Evolutionary conservation across 2,888 invertebrate species (phyloP).

Genomic region (Doris montereyensis): DNA sequence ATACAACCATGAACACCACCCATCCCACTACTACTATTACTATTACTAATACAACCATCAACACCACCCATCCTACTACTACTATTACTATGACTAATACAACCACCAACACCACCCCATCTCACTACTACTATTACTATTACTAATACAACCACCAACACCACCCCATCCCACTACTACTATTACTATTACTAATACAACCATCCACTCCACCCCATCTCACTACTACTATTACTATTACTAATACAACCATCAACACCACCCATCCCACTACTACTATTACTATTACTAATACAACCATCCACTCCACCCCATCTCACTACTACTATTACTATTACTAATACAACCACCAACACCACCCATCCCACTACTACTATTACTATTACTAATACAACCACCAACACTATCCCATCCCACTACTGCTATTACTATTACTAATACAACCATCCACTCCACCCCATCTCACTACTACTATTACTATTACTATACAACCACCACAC

Average conservation of each 20-base stretch:
- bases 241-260: too few relatives aligned
- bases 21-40: neutral
- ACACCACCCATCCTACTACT: neutral
- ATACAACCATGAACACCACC: neutral
- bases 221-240: neutral
- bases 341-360: slow-evolving; percentile 34
- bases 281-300: slow-evolving; percentile 34
- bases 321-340: slow-evolving; percentile 33
- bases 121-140: neutral
- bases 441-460: too few relatives aligned
- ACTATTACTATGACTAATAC: neutral
- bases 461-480: neutral
- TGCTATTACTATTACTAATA: too few relatives aligned
- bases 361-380: slow-evolving; percentile 29
- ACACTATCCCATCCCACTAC: too few relatives aligned
- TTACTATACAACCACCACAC: neutral
- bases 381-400: slow-evolving; percentile 31
- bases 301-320: slow-evolving; percentile 28
- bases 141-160: too few relatives aligned
- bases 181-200: too few relatives aligned
- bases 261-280: too few relatives aligned
- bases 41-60: neutral
- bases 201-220: too few relatives aligned
- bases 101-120: too few relatives aligned
- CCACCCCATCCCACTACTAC: neutral